Evolutionary conservation across 1,140 invertebrate species (phyloP), one percentile per base, ranked within the genome.

Genomic region (Batillaria attramentaria): DNA sequence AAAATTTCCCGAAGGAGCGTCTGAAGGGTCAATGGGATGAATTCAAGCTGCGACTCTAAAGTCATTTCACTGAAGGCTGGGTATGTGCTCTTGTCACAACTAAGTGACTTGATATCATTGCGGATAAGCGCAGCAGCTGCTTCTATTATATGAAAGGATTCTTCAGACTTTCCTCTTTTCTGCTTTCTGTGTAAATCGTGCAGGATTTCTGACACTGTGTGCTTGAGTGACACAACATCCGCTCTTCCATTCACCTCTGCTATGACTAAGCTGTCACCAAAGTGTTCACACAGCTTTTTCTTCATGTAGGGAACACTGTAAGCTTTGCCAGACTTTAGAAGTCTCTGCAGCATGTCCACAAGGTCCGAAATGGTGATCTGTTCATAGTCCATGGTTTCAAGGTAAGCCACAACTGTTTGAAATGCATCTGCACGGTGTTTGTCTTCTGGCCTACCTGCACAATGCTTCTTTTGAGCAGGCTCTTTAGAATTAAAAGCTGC

Each of bases 1-100:
- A 84, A 77, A 4, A 79, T 60, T 20, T 37, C 37, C 10, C n/a
- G 28, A 28, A 81, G 35, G 8, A 79, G 46, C 5, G 42, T 4
- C 57, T 75, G 13, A 2, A 83, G 73, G 41, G 66, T n/a, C n/a
- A n/a, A n/a, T n/a, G n/a, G n/a, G n/a, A n/a, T n/a, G n/a, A n/a
- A n/a, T n/a, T n/a, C n/a, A n/a, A n/a, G n/a, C n/a, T n/a, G n/a
- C n/a, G n/a, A n/a, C n/a, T n/a, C n/a, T n/a, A n/a, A n/a, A n/a
- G n/a, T n/a, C n/a, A n/a, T n/a, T n/a, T n/a, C n/a, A n/a, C n/a
- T n/a, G n/a, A n/a, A n/a, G n/a, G n/a, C n/a, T n/a, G n/a, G n/a
- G n/a, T n/a, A n/a, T n/a, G n/a, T n/a, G n/a, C 10, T 50, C 10
- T 50, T 50, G 10, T 50, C 46, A 24, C 46, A 50, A 10, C 24